phyloP scores from a whole-genome alignment of 2,888 invertebrate species.

The Conus canariensis region DNA sequence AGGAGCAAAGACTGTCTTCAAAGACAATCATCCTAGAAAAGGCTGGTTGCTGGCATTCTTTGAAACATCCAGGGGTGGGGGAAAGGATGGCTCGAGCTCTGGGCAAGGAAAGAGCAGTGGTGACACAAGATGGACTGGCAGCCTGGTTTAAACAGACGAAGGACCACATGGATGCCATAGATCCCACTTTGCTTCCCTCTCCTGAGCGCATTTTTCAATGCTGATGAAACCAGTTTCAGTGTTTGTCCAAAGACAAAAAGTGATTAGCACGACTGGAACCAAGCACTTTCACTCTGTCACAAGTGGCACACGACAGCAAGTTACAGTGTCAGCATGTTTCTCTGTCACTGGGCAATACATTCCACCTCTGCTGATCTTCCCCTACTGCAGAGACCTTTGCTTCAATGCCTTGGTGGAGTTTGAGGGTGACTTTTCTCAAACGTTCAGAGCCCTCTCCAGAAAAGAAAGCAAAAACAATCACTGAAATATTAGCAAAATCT shows the following conservation, averaged over 20 bases:
- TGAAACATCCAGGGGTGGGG: neutral
- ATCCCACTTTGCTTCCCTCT: constrained; percentile 20
- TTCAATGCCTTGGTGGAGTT: neutral
- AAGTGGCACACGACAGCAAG: constrained; percentile 30
- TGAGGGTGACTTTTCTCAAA: neutral
- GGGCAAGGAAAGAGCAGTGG: neutral
- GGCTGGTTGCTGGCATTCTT: no score
- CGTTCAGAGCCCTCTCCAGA: neutral
- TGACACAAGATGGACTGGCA: neutral
- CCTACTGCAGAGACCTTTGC: neutral
- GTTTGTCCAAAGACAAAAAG: constrained; percentile 4
- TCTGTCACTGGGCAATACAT: constrained; percentile 30
- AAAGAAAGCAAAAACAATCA: no score
- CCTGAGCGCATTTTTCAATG: constrained; percentile 38
- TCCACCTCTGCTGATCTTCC: constrained; percentile 30
- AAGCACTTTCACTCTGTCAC: constrained; percentile 33
- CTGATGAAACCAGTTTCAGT: constrained; percentile 31
- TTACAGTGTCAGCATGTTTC: constrained; percentile 28
- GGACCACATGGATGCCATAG: neutral
- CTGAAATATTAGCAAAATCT: neutral
- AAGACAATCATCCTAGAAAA: neutral
- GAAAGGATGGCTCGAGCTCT: neutral
- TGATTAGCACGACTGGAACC: neutral
- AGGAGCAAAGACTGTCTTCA: neutral
- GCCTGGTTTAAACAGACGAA: constrained; percentile 30